These are phyloP conservation scores for Perithous albicinctus DNA, from an alignment of 2,888 invertebrate genomes.

Conservation along the genomic window DNA sequence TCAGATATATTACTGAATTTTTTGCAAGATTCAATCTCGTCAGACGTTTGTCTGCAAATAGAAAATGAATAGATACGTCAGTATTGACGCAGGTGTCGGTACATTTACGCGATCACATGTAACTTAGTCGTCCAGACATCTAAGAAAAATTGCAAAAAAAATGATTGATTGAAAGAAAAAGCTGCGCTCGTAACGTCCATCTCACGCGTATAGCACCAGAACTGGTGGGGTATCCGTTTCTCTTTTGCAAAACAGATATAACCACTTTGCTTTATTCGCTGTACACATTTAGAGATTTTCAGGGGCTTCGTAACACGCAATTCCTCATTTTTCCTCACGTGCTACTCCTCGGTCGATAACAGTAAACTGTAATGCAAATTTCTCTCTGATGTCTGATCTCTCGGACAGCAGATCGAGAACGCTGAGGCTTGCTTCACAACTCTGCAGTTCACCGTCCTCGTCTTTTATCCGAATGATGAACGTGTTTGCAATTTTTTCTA, in stretches of 20 bases:
- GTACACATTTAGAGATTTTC: too few species aligned
- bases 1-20: not conserved
- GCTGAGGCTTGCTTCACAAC: too few species aligned
- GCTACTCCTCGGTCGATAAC: too few species aligned
- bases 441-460: too few species aligned
- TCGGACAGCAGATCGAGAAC: too few species aligned
- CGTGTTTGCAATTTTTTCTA: too few species aligned
- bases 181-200: not conserved
- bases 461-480: too few species aligned
- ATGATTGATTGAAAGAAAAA: not conserved
- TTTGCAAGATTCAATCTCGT: not conserved
- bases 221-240: not conserved
- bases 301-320: not conserved
- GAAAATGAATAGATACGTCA: not conserved
- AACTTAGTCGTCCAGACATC: not conserved
- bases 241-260: not conserved
- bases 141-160: not conserved
- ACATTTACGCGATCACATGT: not conserved
- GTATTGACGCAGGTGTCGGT: constrained; percentile 6
- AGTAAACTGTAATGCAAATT: too few species aligned
- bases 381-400: too few species aligned
- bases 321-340: not conserved
- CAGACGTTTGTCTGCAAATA: not conserved
- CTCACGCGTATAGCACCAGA: not conserved
- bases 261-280: not conserved